Conservation (phyloP, 2,888 invertebrate genomes). For the Drosophila gaucha region DNA sequence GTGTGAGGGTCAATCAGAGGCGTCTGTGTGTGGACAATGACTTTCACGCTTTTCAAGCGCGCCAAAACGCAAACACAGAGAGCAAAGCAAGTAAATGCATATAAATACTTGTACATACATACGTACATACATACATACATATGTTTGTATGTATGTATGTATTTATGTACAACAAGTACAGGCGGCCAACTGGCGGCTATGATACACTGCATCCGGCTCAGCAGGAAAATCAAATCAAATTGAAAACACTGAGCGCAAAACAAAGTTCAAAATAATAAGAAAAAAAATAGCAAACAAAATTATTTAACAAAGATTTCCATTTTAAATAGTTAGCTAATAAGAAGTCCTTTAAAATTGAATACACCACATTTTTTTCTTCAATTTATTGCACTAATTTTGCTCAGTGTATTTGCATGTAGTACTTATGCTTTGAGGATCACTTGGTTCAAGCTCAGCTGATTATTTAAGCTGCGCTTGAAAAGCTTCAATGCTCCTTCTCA, state of each 20-base stretch:
- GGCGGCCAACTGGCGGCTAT: constrained; percentile 49
- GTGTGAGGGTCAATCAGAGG: constrained; percentile 8
- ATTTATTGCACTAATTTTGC: constrained; percentile 15
- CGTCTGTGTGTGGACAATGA: constrained; percentile 66
- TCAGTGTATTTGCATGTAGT: constrained; percentile 23
- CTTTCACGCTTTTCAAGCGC: constrained; percentile 80
- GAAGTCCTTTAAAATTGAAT: too few relatives aligned
- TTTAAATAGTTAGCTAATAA: too few relatives aligned
- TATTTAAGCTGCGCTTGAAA: constrained; percentile 38
- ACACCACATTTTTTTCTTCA: too few relatives aligned
- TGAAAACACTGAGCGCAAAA: not conserved
- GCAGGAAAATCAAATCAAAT: not conserved
- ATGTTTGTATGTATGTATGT: not conserved
- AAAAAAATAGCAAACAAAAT: too few relatives aligned
- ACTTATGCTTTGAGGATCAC: constrained; percentile 50
- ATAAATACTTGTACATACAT: constrained; percentile 6
- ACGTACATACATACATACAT: not conserved
- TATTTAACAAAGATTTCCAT: too few relatives aligned
- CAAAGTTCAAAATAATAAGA: not conserved
- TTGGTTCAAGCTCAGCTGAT: constrained; percentile 62
- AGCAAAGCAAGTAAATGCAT: constrained; percentile 7
- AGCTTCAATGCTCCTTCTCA: constrained; percentile 29
- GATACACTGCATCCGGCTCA: constrained; percentile 30
- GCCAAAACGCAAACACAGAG: constrained; percentile 63
- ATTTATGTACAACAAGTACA: constrained; percentile 47